Evolutionary conservation across 2,888 invertebrate species (phyloP).

Genomic region (Rhagium mordax): DNA sequence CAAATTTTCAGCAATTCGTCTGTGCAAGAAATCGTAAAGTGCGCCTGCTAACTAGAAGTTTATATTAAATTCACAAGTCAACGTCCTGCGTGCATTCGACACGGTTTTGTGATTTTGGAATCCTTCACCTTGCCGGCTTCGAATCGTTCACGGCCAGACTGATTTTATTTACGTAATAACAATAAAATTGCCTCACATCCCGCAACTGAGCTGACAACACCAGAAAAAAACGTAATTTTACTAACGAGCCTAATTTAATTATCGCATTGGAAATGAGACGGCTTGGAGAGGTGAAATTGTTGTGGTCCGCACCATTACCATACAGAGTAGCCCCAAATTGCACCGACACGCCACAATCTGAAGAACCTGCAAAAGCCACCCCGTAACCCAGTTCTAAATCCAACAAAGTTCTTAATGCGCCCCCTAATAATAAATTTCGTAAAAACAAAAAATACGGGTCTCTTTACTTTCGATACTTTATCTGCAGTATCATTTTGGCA

Average conservation of each 20-base stretch:
- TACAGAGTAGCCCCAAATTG: too few species aligned
- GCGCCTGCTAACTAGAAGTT: not conserved
- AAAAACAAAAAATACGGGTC: too few species aligned
- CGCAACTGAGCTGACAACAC: not conserved
- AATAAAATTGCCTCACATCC: not conserved
- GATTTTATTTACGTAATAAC: conserved; percentile 16
- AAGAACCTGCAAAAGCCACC: too few species aligned
- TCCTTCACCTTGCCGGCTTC: conserved; percentile 38
- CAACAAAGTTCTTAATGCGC: too few species aligned
- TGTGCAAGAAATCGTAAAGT: not conserved
- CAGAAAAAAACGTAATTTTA: not conserved
- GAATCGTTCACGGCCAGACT: conserved; percentile 36
- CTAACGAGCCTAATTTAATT: not conserved
- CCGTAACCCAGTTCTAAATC: too few species aligned
- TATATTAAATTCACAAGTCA: conserved; percentile 31
- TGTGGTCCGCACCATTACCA: too few species aligned
- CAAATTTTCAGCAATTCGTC: too few species aligned
- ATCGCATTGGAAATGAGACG: not conserved
- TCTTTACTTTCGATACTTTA: too few species aligned
- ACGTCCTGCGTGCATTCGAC: conserved; percentile 39
- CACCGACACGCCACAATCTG: too few species aligned
- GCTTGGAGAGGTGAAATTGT: not conserved
- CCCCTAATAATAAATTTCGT: too few species aligned
- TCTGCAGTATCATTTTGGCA: too few species aligned
- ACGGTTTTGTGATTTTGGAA: conserved; percentile 43